Evolutionary conservation across 2,888 invertebrate species (phyloP).

Genomic region (Orthosia incerta): DNA sequence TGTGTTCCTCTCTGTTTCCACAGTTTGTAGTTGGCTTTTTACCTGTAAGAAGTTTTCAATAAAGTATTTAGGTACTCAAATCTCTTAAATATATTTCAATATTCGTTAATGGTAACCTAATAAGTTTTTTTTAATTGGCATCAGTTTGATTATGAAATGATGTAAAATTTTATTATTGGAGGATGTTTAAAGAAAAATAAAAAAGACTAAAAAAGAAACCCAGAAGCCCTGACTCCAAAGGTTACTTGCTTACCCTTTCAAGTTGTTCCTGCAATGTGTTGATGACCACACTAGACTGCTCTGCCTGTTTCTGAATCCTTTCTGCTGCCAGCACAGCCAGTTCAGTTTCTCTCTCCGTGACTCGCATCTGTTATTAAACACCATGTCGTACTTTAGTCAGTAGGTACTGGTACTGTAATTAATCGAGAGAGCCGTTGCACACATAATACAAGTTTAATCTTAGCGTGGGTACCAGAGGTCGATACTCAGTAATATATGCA

Average conservation of each 20-base stretch:
- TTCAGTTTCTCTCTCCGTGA: constrained; percentile 81
- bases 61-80: not conserved
- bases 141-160: too few species aligned
- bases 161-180: too few species aligned
- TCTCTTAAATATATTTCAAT: not conserved
- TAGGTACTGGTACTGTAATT: not conserved
- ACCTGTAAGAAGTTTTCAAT: constrained; percentile 69
- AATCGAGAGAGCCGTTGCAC: too few species aligned
- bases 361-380: constrained; percentile 72
- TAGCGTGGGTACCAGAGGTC: too few species aligned
- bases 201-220: not conserved
- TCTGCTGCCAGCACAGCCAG: constrained; percentile 83
- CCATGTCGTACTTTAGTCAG: not conserved
- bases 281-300: constrained; percentile 84
- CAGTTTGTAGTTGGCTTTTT: constrained; percentile 76
- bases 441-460: too few species aligned
- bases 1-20: constrained; percentile 79
- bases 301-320: constrained; percentile 82
- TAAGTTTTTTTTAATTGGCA: too few species aligned
- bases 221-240: not conserved
- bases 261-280: constrained; percentile 89
- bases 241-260: constrained; percentile 78
- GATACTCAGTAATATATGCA: too few species aligned
- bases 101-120: too few species aligned
- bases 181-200: not conserved